Base-by-base conservation (phyloP, 2,888 invertebrate genomes). In the Neoaliturus tenellus region DNA sequence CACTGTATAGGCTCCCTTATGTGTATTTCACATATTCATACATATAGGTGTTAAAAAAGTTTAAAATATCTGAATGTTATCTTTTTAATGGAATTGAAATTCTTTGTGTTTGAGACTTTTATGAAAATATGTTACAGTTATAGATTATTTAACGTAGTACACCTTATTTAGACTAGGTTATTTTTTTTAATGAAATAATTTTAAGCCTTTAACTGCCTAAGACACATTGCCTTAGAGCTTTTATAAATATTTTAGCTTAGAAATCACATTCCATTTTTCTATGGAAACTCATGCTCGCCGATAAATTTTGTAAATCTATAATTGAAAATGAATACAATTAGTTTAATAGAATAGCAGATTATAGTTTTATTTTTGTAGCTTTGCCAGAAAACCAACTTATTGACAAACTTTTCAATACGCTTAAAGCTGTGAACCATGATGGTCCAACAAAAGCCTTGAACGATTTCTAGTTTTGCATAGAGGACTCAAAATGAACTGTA, bases 311-410 rank as follows among this genome's bases (percentile, higher is more conserved):
- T 62, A 62, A 62, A 62, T 0, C 1, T 31, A 20, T 51, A 62
- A 28, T 62, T 28, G 62, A 62, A 62, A 62, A 62, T 20, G 20
- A 51, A 23, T 51, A 23, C 10, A 23, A 20, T 62, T 62, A 62
- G 62, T 62, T 62, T 10, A 3, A 17, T 51, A 55, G 25, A 55
- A 20, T 55, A 62, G 62, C 28, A 17, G 31, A 62, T 62, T 4
- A 62, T 62, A 62, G 62, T 28, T 62, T 62, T 62, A 62, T 62
- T 62, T 62, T 62, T 62, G 62, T 62, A 62, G 62, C 14, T 62
- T 28, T n/a, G 4, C 28, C 55, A 55, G 20, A 62, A 28, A 12
- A 62, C 51, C 1, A 20, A 14, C 28, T 28, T 62, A 62, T 62
- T 62, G 62, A 62, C 62, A 62, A 62, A 62, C 31, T 25, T 3